Evolutionary conservation across 2,113 vertebrate genomes (phyloP).

Genomic region (Acanthochromis polyacanthus): DNA sequence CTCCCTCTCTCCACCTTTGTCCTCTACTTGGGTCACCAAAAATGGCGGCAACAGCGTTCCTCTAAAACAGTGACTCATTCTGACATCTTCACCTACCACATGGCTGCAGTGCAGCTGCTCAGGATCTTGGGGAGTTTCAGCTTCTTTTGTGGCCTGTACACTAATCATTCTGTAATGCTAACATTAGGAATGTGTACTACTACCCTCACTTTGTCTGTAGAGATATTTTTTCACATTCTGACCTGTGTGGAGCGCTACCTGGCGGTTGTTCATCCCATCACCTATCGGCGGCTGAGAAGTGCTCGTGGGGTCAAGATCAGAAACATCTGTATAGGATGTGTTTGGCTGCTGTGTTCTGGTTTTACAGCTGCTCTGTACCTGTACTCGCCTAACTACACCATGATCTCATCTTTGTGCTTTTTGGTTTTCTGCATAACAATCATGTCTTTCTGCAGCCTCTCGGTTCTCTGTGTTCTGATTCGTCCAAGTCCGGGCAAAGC

Average conservation of each 20-base stretch:
- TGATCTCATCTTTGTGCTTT: neutral
- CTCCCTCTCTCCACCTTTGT: too few relatives aligned
- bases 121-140: neutral
- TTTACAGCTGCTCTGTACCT: too few relatives aligned
- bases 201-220: fast-evolving
- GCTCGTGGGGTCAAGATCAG: too few relatives aligned
- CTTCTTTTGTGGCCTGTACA: fast-evolving
- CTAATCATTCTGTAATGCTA: fast-evolving
- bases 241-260: slow-evolving; percentile 47
- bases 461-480: slow-evolving; percentile 20
- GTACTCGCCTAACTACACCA: too few relatives aligned
- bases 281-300: too few relatives aligned
- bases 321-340: too few relatives aligned
- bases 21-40: too few relatives aligned
- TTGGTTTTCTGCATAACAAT: fast-evolving
- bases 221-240: neutral
- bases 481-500: slow-evolving; percentile 41
- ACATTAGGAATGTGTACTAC: fast-evolving
- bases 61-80: too few relatives aligned
- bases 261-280: slow-evolving; percentile 32
- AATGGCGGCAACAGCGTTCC: too few relatives aligned
- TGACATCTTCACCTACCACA: too few relatives aligned
- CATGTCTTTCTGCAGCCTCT: slow-evolving; percentile 29
- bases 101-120: neutral
- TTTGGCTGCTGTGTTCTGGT: too few relatives aligned